Evolutionary conservation across 2,888 invertebrate species (phyloP).

Genomic region (Heliconius hortense): DNA sequence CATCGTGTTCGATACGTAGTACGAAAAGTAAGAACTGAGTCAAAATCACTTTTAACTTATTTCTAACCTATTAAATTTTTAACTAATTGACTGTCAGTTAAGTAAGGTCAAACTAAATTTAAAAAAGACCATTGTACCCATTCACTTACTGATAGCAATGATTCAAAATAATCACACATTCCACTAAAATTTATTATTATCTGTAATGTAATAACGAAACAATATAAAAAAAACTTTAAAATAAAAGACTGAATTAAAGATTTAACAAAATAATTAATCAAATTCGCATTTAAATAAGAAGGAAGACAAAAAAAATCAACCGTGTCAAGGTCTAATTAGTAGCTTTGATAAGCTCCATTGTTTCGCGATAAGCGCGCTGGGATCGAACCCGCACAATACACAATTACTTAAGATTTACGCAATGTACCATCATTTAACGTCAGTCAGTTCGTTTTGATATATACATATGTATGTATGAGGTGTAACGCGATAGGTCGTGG

Average conservation of each 20-base stretch:
- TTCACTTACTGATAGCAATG: neutral
- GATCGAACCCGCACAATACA: conserved; percentile 60
- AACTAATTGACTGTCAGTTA: too few species aligned
- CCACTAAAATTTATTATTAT: neutral
- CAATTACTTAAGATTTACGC: conserved; percentile 54
- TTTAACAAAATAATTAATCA: conserved; percentile 3
- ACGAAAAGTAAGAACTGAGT: too few species aligned
- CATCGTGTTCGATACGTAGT: too few species aligned
- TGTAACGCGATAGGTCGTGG: neutral
- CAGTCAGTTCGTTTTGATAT: neutral
- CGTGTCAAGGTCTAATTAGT: conserved; percentile 55
- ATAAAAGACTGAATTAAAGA: neutral
- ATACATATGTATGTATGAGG: neutral
- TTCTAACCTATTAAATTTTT: too few species aligned
- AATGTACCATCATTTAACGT: conserved; percentile 39
- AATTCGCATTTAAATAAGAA: conserved; percentile 26
- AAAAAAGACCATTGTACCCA: neutral
- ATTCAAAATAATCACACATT: neutral
- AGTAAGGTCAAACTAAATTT: too few species aligned
- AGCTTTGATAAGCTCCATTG: conserved; percentile 53
- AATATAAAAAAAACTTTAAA: neutral
- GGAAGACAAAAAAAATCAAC: conserved; percentile 44
- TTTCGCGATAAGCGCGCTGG: conserved; percentile 52
- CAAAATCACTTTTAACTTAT: too few species aligned
- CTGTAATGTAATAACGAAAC: neutral